Conservation (phyloP, 1,140 invertebrate species). For the Gonatopus flavifemur region DNA sequence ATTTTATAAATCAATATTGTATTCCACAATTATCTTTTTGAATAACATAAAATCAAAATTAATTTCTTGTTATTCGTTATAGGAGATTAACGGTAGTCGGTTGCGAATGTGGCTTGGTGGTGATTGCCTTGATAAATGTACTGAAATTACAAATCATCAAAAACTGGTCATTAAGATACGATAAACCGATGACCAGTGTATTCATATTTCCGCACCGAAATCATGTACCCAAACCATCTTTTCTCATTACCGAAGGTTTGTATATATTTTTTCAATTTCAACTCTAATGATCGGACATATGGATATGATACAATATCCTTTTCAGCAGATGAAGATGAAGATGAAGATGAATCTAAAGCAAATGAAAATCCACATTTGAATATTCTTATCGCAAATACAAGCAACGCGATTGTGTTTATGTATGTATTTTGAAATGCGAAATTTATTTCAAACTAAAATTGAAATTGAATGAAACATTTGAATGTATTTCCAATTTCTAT, state of each 20-base stretch:
- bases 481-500: constrained; percentile 3
- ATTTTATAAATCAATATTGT: neutral
- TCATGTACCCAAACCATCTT: constrained; percentile 30
- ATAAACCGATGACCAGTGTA: constrained; percentile 64
- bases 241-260: constrained; percentile 26
- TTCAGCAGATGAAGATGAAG: too few species aligned
- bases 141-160: constrained; percentile 55
- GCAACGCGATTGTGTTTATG: constrained; percentile 65
- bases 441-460: too few species aligned
- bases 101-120: constrained; percentile 67
- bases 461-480: too few species aligned
- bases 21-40: neutral
- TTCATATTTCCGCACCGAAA: constrained; percentile 57
- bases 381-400: constrained; percentile 64
- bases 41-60: neutral
- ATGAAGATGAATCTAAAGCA: too few species aligned
- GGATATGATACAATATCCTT: too few species aligned
- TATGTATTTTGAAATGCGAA: constrained; percentile 43
- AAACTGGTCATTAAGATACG: constrained; percentile 61
- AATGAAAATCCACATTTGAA: constrained; percentile 50
- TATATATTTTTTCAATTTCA: constrained; percentile 17
- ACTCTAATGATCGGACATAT: neutral
- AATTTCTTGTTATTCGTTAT: constrained; percentile 15
- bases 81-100: constrained; percentile 65
- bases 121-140: constrained; percentile 59